Evolutionary conservation across 2,797 vertebrate genomes (phyloP), one percentile per base, ranked within the genome.

Genomic region (Anguilla megastoma): DNA sequence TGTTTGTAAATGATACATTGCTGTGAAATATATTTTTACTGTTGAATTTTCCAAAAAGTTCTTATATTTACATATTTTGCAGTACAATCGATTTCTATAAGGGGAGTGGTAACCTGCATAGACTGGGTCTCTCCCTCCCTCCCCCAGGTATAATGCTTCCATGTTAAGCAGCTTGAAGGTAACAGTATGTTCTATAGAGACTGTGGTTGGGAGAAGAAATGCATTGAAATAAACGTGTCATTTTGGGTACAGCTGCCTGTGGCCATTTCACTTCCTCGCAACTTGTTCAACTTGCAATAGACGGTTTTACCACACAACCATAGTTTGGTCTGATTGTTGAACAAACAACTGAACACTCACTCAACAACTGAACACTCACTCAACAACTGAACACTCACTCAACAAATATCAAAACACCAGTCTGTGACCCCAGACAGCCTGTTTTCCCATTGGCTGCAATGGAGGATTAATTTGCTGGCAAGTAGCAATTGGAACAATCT

Each of bases 211-310:
- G 56, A 48, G 30, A 54, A 63, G 69, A 69, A 89, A n/a, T n/a
- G 83, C 54, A 60, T 76, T 27, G 12, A 89, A 89, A 84, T 87
- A 85, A 91, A 88, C 88, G 82, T 71, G 30, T 80, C 45, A 30
- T 94, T 93, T 84, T 71, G 21, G 0, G 14, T 83, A 83, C 5
- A 48, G 24, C 45, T n/a, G 2, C 41, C 74, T 76, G 18, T 16
- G 74, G 33, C 12, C 30, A 76, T 21, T 41, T 21, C 33, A 14
- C 30, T 76, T 83, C 80, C 4, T 83, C 41, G 21, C n/a, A 8
- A 80, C 1, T 18, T 21, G 12, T 48, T 5, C 48, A n/a, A 60
- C 66, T 33, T 24, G 27, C n/a, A n/a, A n/a, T 9, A 52, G 60
- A 30, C 18, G 58, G 10, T n/a, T 18, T 21, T 87, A 45, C 21